Evolutionary conservation across 2,888 invertebrate species (phyloP).

Genomic region (Trichogramma evanescens): DNA sequence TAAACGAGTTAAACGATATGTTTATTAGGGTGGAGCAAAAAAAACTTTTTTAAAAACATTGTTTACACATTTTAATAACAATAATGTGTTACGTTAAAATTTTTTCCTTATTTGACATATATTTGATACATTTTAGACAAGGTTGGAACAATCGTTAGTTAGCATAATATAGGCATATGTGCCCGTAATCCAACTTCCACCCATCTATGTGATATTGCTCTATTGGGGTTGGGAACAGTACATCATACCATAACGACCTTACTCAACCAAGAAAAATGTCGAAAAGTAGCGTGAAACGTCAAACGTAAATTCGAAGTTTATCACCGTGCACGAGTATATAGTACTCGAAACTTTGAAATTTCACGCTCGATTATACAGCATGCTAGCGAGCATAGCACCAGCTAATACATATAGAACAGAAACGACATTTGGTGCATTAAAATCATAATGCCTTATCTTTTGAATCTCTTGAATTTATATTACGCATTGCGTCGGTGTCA

Average conservation of each 20-base stretch:
- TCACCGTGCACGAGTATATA: slow-evolving; percentile 17
- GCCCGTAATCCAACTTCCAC: slow-evolving; percentile 5
- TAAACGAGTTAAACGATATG: too few species aligned
- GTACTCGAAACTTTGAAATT: slow-evolving; percentile 43
- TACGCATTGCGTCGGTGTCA: slow-evolving; percentile 18
- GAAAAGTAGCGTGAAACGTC: slow-evolving; percentile 30
- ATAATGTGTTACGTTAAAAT: too few species aligned
- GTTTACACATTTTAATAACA: too few species aligned
- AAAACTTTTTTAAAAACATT: too few species aligned
- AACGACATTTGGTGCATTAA: slow-evolving; percentile 42
- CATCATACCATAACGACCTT: too few species aligned
- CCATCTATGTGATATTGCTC: slow-evolving; percentile 1
- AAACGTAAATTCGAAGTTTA: slow-evolving; percentile 23
- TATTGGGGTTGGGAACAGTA: too few species aligned
- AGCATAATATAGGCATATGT: slow-evolving; percentile 1
- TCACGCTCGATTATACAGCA: slow-evolving; percentile 45
- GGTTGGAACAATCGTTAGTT: too few species aligned
- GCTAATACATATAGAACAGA: slow-evolving; percentile 9
- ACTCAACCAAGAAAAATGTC: slow-evolving; percentile 17
- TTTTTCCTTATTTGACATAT: too few species aligned
- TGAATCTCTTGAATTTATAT: slow-evolving; percentile 32
- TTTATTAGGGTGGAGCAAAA: too few species aligned
- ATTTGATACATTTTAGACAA: too few species aligned
- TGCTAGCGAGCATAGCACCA: neutral
- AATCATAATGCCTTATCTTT: slow-evolving; percentile 37